Conservation (phyloP, 2,113 vertebrate genomes). For the Phodopus roborovskii region DNA sequence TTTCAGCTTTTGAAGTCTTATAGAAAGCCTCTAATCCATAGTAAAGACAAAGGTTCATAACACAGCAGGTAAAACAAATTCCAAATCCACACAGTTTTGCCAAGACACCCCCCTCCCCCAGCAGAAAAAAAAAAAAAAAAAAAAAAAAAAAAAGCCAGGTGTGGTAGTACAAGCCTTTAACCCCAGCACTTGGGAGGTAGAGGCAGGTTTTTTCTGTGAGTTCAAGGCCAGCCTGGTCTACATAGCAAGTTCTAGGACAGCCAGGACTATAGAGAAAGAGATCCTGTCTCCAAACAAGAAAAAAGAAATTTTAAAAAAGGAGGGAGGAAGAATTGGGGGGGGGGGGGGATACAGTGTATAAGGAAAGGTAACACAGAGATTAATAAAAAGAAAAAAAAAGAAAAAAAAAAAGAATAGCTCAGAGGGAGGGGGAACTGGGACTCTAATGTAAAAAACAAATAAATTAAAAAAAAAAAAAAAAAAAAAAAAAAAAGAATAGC, state of each 20-base stretch:
- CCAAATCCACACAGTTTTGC: not conserved
- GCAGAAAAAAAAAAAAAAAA: no score
- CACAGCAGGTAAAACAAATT: constrained; percentile 13
- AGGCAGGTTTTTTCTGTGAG: not conserved
- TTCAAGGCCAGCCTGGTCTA: not conserved
- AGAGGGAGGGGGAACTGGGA: no score
- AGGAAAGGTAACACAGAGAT: not conserved
- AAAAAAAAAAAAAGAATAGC: not conserved
- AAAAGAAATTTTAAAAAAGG: not conserved
- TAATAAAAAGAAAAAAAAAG: no score
- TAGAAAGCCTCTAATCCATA: not conserved
- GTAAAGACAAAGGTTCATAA: constrained; percentile 23
- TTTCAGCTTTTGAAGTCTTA: constrained; percentile 25
- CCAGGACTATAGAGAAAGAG: not conserved
- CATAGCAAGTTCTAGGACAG: not conserved
- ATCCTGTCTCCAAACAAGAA: not conserved
- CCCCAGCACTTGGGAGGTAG: not conserved
- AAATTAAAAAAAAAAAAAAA: no score
- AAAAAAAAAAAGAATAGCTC: no score
- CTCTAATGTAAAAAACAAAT: no score
- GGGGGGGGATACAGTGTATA: not conserved
- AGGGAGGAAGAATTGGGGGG: no score
- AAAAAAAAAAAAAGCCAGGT: not conserved
- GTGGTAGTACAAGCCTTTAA: not conserved
- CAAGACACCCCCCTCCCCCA: not conserved